Evolutionary conservation across 2,113 vertebrate species (phyloP).

Genomic region (Periophthalmodon schlosseri): DNA sequence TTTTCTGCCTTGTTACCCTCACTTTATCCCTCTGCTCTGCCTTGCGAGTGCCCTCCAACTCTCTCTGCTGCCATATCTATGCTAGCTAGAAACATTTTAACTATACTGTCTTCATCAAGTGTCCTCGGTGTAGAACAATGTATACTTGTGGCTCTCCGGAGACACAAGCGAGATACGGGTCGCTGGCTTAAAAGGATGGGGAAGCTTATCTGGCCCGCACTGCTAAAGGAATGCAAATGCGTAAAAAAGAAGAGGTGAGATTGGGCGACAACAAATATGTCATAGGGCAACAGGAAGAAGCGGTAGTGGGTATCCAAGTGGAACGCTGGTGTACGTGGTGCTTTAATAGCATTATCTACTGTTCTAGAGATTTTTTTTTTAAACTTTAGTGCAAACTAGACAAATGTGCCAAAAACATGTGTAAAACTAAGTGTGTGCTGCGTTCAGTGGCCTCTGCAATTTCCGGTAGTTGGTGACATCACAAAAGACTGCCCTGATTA

Average conservation of each 20-base stretch:
- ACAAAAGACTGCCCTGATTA: no score
- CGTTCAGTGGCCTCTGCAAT: no score
- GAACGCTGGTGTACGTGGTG: background rate
- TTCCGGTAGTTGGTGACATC: background rate
- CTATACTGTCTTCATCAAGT: constrained; percentile 65
- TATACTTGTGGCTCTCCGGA: constrained; percentile 47
- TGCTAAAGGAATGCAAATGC: constrained; percentile 54
- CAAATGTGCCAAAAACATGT: no score
- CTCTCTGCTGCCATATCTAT: constrained; percentile 63
- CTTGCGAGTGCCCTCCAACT: constrained; percentile 25
- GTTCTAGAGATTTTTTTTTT: background rate
- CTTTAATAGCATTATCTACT: background rate
- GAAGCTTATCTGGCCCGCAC: constrained; percentile 57
- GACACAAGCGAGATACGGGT: constrained; percentile 50
- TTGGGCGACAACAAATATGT: constrained; percentile 49
- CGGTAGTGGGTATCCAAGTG: constrained; percentile 59
- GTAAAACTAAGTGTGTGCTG: no score
- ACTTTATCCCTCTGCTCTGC: constrained; percentile 49
- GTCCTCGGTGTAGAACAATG: constrained; percentile 60
- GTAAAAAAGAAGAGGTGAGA: constrained; percentile 41
- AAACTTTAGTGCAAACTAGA: no score
- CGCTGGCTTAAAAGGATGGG: constrained; percentile 52
- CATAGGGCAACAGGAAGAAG: constrained; percentile 28
- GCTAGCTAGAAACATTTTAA: constrained; percentile 70
- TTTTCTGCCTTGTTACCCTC: constrained; percentile 94